A percentile compares a stretch with the other conserved stretches of the same genome.
Conservation (phyloP, 1,140 invertebrate species). For the Trichonephila inaurata region DNA sequence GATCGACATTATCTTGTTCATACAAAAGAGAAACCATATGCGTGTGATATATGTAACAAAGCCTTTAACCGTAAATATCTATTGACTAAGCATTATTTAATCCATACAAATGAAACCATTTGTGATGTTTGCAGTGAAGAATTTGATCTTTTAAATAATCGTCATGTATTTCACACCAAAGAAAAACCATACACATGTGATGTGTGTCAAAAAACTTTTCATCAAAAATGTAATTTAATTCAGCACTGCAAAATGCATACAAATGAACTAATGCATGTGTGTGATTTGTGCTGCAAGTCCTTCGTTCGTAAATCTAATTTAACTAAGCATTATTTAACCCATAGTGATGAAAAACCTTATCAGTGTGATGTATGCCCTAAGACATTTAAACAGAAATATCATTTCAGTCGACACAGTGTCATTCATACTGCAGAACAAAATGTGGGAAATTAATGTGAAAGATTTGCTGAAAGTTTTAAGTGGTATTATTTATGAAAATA, state of each 20-base stretch:
- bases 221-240: conserved; percentile 82
- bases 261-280: conserved; percentile 84
- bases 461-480: no score
- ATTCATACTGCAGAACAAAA: no score
- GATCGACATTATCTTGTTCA: not conserved
- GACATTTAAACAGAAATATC: not conserved
- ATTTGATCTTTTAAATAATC: not conserved
- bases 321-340: not conserved
- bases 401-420: not conserved
- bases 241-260: conserved; percentile 83
- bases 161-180: not conserved
- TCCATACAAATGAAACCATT: not conserved
- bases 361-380: not conserved
- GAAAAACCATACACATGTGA: conserved; percentile 81
- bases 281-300: conserved; percentile 78
- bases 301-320: not conserved
- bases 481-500: no score
- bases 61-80: not conserved
- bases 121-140: not conserved
- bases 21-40: not conserved
- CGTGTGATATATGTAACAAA: not conserved
- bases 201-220: conserved; percentile 83
- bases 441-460: no score
- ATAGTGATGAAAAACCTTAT: conserved; percentile 7
- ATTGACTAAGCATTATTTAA: not conserved